Conservation (phyloP, 2,888 invertebrate species). For the Itoplectis maculator region DNA sequence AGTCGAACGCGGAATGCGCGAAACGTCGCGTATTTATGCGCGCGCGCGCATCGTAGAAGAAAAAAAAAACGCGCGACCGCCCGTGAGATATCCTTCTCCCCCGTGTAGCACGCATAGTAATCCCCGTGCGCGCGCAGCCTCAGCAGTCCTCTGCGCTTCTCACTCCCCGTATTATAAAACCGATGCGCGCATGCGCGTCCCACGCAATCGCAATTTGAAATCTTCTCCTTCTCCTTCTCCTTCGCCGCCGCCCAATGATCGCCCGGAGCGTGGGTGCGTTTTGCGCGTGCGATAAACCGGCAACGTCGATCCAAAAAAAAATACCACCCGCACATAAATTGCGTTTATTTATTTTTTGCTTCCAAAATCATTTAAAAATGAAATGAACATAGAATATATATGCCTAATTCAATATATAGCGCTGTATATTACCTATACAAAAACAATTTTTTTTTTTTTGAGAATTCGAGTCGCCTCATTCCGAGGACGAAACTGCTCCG, state of each 20-base stretch:
- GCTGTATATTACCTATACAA: too few relatives aligned
- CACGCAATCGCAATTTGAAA: constrained; percentile 66
- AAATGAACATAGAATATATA: background rate
- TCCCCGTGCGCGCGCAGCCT: constrained; percentile 38
- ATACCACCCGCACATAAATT: background rate
- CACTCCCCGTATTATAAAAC: constrained; percentile 61
- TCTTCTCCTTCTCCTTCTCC: constrained; percentile 32
- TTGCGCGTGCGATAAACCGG: constrained; percentile 58
- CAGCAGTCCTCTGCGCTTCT: constrained; percentile 16
- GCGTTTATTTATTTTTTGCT: background rate
- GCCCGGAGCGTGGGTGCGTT: constrained; percentile 63
- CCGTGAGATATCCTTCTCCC: constrained; percentile 37
- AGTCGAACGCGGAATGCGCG: constrained; percentile 15
- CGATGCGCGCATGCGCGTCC: constrained; percentile 52
- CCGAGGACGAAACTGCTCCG: background rate
- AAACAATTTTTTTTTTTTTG: background rate
- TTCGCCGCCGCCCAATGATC: constrained; percentile 47
- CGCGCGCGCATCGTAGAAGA: background rate
- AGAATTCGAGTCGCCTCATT: background rate
- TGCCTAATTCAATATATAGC: background rate
- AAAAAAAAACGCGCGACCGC: constrained; percentile 47
- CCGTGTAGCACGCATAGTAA: constrained; percentile 59
- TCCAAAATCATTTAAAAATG: background rate
- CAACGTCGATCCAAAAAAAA: constrained; percentile 10
- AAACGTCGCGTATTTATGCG: too few relatives aligned